Evolutionary conservation across 2,113 vertebrate species (phyloP).

Genomic region (Cinclus mexicanus): DNA sequence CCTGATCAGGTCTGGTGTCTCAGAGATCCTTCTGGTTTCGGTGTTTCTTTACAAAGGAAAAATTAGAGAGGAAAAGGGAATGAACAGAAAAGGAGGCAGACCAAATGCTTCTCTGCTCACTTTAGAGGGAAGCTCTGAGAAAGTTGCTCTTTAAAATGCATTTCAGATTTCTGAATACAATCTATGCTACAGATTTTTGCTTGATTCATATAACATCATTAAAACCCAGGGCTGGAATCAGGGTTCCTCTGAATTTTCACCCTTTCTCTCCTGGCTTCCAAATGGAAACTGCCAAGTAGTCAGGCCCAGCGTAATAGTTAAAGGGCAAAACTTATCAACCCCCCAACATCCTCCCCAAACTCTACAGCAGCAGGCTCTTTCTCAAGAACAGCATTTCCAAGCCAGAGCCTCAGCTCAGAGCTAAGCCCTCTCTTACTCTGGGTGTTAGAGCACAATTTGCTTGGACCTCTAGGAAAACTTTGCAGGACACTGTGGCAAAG

Average conservation of each 20-base stretch:
- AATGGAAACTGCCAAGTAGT: neutral
- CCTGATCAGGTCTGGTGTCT: slow-evolving; percentile 72
- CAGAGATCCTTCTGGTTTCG: slow-evolving; percentile 68
- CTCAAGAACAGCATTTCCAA: neutral
- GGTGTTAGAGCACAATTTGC: neutral
- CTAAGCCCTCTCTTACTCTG: neutral
- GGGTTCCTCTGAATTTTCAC: neutral
- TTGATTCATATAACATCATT: neutral
- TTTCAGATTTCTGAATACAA: neutral
- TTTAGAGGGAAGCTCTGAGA: neutral
- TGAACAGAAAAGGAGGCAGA: neutral
- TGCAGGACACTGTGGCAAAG: neutral
- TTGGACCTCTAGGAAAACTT: neutral
- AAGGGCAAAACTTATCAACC: neutral
- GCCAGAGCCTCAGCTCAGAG: neutral
- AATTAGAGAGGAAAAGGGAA: neutral
- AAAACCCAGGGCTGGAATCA: neutral
- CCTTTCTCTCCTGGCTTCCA: neutral
- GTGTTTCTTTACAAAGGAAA: neutral
- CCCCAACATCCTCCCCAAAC: neutral
- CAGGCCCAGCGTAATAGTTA: neutral
- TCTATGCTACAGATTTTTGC: neutral
- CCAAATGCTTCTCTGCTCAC: neutral
- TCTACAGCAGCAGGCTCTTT: neutral
- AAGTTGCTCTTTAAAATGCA: neutral